Evolutionary conservation across 2,888 invertebrate species (phyloP).

Genomic region (Amblyjoppa fuscipennis): DNA sequence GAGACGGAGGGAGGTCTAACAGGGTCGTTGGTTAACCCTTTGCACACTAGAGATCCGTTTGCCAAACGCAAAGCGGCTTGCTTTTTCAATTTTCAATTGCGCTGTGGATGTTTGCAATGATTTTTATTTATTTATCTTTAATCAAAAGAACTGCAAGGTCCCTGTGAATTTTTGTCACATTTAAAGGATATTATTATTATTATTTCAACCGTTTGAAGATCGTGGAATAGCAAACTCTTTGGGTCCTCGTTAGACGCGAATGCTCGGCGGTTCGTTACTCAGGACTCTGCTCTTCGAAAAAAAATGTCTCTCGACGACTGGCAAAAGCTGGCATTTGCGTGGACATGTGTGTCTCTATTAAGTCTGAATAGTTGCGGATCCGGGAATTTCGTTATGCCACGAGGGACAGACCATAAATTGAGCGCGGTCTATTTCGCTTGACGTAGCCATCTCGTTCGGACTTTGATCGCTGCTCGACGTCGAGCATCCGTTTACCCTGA

Average conservation of each 20-base stretch:
- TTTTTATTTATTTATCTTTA: too few relatives aligned
- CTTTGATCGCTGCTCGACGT: conserved; percentile 59
- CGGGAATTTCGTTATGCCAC: conserved; percentile 59
- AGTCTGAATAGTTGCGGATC: conserved; percentile 3
- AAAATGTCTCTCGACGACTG: background rate
- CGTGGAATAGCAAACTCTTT: background rate
- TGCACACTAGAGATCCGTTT: too few relatives aligned
- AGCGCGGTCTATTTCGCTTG: conserved; percentile 70
- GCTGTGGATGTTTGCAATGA: too few relatives aligned
- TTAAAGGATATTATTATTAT: background rate
- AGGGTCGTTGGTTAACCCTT: background rate
- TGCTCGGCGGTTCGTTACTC: background rate
- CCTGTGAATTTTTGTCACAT: background rate
- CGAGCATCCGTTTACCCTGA: conserved; percentile 45
- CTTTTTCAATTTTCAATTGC: too few relatives aligned
- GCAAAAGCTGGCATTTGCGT: background rate
- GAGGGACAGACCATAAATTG: conserved; percentile 72
- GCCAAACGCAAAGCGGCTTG: too few relatives aligned
- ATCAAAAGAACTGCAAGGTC: background rate
- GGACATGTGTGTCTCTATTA: background rate
- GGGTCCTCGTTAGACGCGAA: background rate
- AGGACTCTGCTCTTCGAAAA: background rate
- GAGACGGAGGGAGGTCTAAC: background rate
- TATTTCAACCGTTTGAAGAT: background rate
- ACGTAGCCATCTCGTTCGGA: conserved; percentile 68